phyloP scores from a whole-genome alignment of 2,797 vertebrate species.

The Toxotes lorentzi region DNA sequence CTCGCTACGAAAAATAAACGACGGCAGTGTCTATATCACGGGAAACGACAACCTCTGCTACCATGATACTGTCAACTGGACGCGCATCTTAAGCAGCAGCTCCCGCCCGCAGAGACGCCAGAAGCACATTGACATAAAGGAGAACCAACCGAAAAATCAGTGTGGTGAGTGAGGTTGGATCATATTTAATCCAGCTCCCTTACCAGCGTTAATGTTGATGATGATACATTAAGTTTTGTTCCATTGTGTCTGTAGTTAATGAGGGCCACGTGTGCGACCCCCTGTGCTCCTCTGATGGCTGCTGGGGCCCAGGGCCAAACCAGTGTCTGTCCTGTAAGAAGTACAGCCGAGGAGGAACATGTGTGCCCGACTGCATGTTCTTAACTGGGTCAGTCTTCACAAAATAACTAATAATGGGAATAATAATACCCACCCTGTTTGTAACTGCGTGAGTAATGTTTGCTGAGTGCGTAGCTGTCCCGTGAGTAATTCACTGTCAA shows the following conservation, averaged over 20 bases:
- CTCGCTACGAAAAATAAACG: slow-evolving; percentile 90
- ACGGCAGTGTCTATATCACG: slow-evolving; percentile 91
- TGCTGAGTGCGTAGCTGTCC: slow-evolving; percentile 17
- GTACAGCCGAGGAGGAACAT: slow-evolving; percentile 89
- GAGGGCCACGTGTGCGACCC: slow-evolving; percentile 90
- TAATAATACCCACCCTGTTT: slow-evolving; percentile 25
- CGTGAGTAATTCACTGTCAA: not conserved
- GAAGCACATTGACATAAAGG: slow-evolving; percentile 80
- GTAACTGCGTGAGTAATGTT: slow-evolving; percentile 33
- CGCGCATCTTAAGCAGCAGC: slow-evolving; percentile 78
- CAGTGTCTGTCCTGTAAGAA: slow-evolving; percentile 92
- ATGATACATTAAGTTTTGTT: not conserved
- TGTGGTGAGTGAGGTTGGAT: slow-evolving; percentile 86
- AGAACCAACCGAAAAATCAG: slow-evolving; percentile 80
- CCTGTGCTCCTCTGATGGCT: slow-evolving; percentile 91
- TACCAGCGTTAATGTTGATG: slow-evolving; percentile 40
- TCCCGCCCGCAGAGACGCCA: slow-evolving; percentile 63
- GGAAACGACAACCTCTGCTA: slow-evolving; percentile 93
- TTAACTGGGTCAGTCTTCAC: slow-evolving; percentile 85
- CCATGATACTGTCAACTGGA: slow-evolving; percentile 91
- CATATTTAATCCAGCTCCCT: not conserved
- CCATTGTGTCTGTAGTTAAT: slow-evolving; percentile 71
- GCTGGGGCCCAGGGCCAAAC: slow-evolving; percentile 92
- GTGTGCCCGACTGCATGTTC: slow-evolving; percentile 91
- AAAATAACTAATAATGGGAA: slow-evolving; percentile 22